Evolutionary conservation across 2,888 invertebrate species (phyloP).

Genomic region (Coenonympha glycerion): DNA sequence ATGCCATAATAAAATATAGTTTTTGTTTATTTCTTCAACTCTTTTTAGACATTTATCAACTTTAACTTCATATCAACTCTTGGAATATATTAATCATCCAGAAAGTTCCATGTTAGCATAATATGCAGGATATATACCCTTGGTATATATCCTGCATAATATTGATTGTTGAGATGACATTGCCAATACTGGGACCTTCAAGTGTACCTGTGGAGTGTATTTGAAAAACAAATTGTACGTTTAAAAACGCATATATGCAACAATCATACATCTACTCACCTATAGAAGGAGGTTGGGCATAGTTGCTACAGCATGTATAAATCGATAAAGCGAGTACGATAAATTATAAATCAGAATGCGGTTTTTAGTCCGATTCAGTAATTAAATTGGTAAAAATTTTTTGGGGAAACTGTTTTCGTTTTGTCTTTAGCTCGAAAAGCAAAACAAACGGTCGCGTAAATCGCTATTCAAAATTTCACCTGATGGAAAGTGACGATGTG

Average conservation of each 20-base stretch:
- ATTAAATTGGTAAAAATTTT: no score
- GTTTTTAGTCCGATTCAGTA: no score
- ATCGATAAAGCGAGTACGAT: no score
- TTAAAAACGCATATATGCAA: conserved; percentile 40
- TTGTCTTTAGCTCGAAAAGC: no score
- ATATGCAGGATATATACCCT: conserved; percentile 40
- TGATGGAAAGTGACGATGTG: no score
- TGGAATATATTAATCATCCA: conserved; percentile 31
- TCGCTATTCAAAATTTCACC: no score
- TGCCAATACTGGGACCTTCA: conserved; percentile 28
- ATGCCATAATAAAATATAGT: no score
- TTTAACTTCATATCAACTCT: background rate
- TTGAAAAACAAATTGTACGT: conserved; percentile 32
- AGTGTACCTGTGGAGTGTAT: conserved; percentile 19
- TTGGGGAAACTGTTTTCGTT: no score
- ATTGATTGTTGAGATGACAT: conserved; percentile 29
- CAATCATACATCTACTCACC: conserved; percentile 22
- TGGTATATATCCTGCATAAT: no score
- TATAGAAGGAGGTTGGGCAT: conserved; percentile 30
- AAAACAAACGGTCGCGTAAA: no score
- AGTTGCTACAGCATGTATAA: conserved; percentile 19
- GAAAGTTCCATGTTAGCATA: conserved; percentile 44
- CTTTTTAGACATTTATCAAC: background rate
- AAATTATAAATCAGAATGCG: no score
- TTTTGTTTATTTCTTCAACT: no score